Percentiles rank a stretch among this genome's conserved stretches.
Conservation (phyloP, 2,888 invertebrate genomes). For the Tupiocoris notatus region DNA sequence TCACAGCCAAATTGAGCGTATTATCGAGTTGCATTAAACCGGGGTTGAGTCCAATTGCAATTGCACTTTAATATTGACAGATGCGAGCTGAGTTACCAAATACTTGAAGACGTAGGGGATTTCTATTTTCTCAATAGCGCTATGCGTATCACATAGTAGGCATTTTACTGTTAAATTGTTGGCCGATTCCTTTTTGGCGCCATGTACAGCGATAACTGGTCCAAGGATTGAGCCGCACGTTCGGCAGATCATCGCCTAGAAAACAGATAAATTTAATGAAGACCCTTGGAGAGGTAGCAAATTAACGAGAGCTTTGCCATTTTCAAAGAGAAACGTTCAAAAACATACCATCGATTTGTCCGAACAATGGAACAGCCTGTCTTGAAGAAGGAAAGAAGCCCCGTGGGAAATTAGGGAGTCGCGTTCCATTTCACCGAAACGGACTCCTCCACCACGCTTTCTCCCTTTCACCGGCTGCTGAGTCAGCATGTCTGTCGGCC, state of each 20-base stretch:
- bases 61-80: conserved; percentile 85
- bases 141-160: conserved; percentile 64
- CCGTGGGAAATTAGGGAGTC: conserved; percentile 96
- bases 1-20: too few species aligned
- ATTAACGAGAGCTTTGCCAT: too few species aligned
- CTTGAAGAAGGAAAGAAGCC: conserved; percentile 84
- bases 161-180: conserved; percentile 56
- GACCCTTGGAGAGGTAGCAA: background rate
- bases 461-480: conserved; percentile 96
- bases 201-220: conserved; percentile 60
- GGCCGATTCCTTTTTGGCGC: background rate
- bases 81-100: conserved; percentile 84
- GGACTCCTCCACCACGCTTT: conserved; percentile 77
- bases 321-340: background rate
- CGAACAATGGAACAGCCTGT: conserved; percentile 89
- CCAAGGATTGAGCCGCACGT: conserved; percentile 82
- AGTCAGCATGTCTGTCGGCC: conserved; percentile 85
- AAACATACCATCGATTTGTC: conserved; percentile 72
- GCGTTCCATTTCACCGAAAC: conserved; percentile 99
- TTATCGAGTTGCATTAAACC: background rate
- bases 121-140: conserved; percentile 64
- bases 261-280: background rate
- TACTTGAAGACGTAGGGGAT: conserved; percentile 90
- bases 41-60: conserved; percentile 51
- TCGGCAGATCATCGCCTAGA: conserved; percentile 62